These are phyloP conservation scores for Anolis apletophallus DNA, from an alignment of 2,797 vertebrate species.

Conservation along the genomic window DNA sequence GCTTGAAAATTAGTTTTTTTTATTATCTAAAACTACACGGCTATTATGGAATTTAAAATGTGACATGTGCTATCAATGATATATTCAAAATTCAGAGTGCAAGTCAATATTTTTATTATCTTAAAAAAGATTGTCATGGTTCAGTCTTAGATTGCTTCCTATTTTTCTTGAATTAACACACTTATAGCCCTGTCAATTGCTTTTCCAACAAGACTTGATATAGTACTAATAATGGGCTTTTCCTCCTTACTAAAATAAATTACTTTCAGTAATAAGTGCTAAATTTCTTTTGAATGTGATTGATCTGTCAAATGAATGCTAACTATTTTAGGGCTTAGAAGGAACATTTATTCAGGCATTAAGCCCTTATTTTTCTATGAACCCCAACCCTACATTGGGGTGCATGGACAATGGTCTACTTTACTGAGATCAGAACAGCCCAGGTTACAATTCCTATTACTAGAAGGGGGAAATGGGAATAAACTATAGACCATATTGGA, in stretches of 20 bases:
- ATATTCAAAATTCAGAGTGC: conserved; percentile 19
- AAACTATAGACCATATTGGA: too few relatives aligned
- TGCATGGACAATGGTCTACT: too few relatives aligned
- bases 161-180: conserved; percentile 9
- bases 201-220: conserved; percentile 12
- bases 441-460: too few relatives aligned
- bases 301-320: conserved; percentile 13
- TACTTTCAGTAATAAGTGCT: conserved; percentile 11
- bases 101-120: conserved; percentile 26
- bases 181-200: conserved; percentile 3
- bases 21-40: conserved; percentile 22
- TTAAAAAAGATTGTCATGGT: background rate
- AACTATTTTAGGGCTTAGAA: conserved; percentile 14
- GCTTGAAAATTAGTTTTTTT: conserved; percentile 36
- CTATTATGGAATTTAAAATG: conserved; percentile 34
- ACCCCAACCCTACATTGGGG: too few relatives aligned
- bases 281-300: conserved; percentile 27
- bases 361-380: background rate
- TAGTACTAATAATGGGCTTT: background rate
- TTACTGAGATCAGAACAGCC: too few relatives aligned
- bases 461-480: too few relatives aligned
- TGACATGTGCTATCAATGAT: background rate
- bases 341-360: conserved; percentile 10
- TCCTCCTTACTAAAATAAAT: conserved; percentile 13
- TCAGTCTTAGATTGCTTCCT: conserved; percentile 37